Evolutionary conservation across 2,797 vertebrate genomes (phyloP), one percentile per base, ranked within the genome.

Genomic region (Bryconaethiops microstoma): DNA sequence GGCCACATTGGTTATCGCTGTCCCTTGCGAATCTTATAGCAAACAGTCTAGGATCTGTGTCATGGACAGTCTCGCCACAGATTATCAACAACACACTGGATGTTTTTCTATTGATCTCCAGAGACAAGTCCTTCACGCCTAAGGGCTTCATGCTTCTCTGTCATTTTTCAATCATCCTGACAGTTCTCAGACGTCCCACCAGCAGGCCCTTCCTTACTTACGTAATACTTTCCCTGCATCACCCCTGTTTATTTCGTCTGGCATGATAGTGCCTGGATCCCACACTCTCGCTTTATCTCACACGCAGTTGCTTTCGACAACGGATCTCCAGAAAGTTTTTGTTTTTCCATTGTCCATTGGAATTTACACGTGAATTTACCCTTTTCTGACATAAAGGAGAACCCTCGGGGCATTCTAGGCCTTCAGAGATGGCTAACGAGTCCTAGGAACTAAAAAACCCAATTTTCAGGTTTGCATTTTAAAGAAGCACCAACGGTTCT

Each of bases 161-260:
- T 88, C 92, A 90, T 89, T 92, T 91, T 87, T 90, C 92, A 87
- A 90, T 90, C 89, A 90, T 83, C 85, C 84, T 93, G 93, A 94
- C 86, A 83, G 83, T 93, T 89, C 91, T 94, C 93, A 94, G 92
- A 89, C 87, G 5, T 90, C 86, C 88, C 85, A 82, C 91, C 93
- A 94, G 93, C 93, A 91, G 42, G 21, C 50, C 64, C 69, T 67
- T 78, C 76, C 77, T 86, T 83, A n/a, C 84, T 88, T 87, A 84
- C 83, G 84, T 89, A 92, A 91, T 87, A 86, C 84, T 85, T 84
- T 86, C 87, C 85, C 78, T 84, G 85, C 82, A 87, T 87, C 91
- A 90, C 90, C 90, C 87, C 88, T 89, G 90, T 86, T 85, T 87
- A 81, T 85, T 35, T 75, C 73, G 77, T 74, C 85, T 79, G 76